Evolutionary conservation across 2,797 vertebrate species (phyloP).

Genomic region (Crax fasciolata): DNA sequence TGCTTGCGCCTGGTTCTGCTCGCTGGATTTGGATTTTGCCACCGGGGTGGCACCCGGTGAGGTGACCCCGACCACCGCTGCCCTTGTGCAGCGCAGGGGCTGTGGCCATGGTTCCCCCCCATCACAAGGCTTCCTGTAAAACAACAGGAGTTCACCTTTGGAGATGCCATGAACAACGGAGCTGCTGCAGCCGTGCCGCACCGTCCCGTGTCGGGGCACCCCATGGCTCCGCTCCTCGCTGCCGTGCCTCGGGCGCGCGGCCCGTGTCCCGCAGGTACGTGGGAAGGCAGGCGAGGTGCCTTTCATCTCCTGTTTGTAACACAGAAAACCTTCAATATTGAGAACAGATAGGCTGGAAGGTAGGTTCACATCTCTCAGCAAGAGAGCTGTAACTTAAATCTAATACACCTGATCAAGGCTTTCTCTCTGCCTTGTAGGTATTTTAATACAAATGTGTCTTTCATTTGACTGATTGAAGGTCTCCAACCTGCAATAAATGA

Average conservation of each 20-base stretch:
- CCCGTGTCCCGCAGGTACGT: constrained; percentile 74
- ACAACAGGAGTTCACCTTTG: fast-evolving
- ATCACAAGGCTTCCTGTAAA: too few relatives aligned
- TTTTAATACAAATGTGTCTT: constrained; percentile 93
- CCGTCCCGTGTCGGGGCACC: too few relatives aligned
- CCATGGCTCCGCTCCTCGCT: too few relatives aligned
- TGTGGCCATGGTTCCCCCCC: neutral
- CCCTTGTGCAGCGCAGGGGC: neutral
- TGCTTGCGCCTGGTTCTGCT: too few relatives aligned
- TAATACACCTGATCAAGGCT: constrained; percentile 82
- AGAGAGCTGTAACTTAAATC: constrained; percentile 84
- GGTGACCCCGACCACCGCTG: fast-evolving
- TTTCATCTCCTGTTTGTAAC: constrained; percentile 81
- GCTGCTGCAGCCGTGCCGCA: fast-evolving
- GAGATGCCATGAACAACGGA: fast-evolving
- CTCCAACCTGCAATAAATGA: constrained; percentile 95
- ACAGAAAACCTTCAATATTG: constrained; percentile 82
- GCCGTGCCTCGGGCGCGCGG: constrained; percentile 21
- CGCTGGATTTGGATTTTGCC: neutral
- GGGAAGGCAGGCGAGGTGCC: constrained; percentile 74
- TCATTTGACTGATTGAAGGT: constrained; percentile 91
- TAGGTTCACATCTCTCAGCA: constrained; percentile 84
- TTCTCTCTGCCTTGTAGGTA: constrained; percentile 83
- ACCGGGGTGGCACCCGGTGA: neutral
- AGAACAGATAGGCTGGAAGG: constrained; percentile 84